Percentiles rank a stretch among this genome's conserved stretches.
These are phyloP conservation scores for Agapornis canus DNA, from an alignment of 2,797 vertebrate species.

Conservation along the genomic window DNA sequence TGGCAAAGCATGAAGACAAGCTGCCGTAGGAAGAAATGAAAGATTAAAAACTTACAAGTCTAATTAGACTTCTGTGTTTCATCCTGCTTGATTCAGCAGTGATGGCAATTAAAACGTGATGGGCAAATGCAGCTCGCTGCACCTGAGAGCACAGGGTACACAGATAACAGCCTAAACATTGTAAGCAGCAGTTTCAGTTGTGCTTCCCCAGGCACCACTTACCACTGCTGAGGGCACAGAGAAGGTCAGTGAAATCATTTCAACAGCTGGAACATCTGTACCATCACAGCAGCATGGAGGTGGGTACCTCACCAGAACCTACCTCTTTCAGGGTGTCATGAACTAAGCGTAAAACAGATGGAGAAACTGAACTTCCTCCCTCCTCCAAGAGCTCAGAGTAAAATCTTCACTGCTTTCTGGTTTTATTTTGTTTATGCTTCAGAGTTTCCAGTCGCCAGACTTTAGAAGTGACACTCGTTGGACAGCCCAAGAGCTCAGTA, in stretches of 20 bases:
- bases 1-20: not conserved
- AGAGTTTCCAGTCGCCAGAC: not conserved
- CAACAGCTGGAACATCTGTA: not conserved
- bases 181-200: not conserved
- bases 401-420: not conserved
- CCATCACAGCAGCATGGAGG: not conserved
- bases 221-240: rapidly evolving
- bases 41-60: not conserved
- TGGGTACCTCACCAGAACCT: not conserved
- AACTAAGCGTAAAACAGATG: not conserved
- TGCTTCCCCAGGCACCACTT: not conserved
- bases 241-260: not conserved
- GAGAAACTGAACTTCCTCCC: not conserved
- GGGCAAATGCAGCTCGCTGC: not conserved
- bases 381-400: not conserved
- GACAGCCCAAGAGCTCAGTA: not conserved
- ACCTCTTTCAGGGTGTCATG: not conserved
- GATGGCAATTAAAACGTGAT: not conserved
- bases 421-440: not conserved
- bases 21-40: not conserved
- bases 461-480: not conserved
- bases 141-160: no score
- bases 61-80: not conserved
- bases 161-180: not conserved
- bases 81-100: not conserved